phyloP scores from a whole-genome alignment of 1,140 invertebrate species.

The Aricia agestis region DNA sequence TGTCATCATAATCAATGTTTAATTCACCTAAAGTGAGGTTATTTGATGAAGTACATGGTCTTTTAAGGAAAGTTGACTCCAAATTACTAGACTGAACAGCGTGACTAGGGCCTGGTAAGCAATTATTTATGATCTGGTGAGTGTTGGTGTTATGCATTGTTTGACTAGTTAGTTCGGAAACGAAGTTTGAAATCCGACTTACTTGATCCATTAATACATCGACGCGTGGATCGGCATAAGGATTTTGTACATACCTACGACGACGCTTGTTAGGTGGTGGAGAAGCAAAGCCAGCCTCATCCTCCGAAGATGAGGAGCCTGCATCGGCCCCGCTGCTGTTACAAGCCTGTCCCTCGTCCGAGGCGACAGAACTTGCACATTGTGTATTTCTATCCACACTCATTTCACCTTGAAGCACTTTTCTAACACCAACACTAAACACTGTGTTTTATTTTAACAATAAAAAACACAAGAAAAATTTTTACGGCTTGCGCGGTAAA shows the following conservation, averaged over 20 bases:
- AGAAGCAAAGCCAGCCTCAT: background rate
- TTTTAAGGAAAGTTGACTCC: background rate
- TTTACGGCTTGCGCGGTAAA: no score
- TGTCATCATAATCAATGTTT: no score
- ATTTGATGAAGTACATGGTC: no score
- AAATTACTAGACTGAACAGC: background rate
- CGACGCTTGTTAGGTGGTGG: slow-evolving; percentile 13
- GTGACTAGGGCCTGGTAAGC: background rate
- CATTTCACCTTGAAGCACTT: no score
- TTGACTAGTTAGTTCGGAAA: background rate
- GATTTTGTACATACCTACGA: background rate
- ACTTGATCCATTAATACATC: slow-evolving; percentile 2
- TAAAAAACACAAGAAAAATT: no score
- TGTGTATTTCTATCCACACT: no score
- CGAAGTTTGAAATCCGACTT: no score
- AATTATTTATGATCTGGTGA: background rate
- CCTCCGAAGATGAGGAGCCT: slow-evolving; percentile 10
- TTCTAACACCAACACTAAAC: no score
- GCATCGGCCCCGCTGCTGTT: background rate
- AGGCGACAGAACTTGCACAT: slow-evolving; percentile 1
- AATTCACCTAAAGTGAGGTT: no score
- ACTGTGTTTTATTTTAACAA: no score
- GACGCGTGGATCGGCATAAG: background rate
- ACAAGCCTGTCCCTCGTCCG: background rate
- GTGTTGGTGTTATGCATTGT: background rate